These are phyloP conservation scores for Macrobrachium rosenbergii DNA, from an alignment of 1,140 invertebrate genomes.

Conservation along the genomic window DNA sequence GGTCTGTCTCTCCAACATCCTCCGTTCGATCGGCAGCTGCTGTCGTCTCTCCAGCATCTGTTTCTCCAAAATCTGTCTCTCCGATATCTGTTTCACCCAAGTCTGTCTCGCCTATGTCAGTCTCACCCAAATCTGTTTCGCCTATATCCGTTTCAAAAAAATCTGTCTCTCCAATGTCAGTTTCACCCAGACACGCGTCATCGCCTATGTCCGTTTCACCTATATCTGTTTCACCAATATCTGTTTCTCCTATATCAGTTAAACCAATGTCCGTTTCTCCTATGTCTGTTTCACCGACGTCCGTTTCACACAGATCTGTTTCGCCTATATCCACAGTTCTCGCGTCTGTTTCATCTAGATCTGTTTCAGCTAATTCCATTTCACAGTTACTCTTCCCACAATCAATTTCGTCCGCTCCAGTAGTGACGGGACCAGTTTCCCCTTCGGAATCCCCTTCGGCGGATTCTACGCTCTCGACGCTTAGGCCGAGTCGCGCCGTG, in stretches of 20 bases:
- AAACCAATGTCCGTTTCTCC: not conserved
- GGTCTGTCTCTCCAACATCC: not conserved
- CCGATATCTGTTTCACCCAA: not conserved
- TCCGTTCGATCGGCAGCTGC: not conserved
- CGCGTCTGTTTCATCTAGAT: too few species aligned
- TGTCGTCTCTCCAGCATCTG: slow-evolving; percentile 7
- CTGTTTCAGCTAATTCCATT: too few species aligned
- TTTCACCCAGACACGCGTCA: slow-evolving; percentile 7
- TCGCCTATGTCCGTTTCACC: slow-evolving; percentile 13
- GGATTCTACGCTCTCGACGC: not conserved
- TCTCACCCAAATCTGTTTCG: too few species aligned
- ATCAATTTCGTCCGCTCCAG: not conserved
- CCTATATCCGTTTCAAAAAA: not conserved
- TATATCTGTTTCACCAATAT: not conserved
- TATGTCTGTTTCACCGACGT: not conserved
- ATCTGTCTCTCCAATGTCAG: slow-evolving; percentile 18
- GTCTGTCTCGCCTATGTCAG: not conserved
- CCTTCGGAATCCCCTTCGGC: not conserved
- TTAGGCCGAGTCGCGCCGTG: not conserved
- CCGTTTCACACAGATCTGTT: not conserved
- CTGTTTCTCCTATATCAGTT: slow-evolving; percentile 16
- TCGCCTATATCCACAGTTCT: too few species aligned
- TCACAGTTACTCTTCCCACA: not conserved
- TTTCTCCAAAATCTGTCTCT: slow-evolving; percentile 20
- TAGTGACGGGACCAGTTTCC: not conserved